Conservation (phyloP, 2,888 invertebrate genomes). For the Ligdia adustata region DNA sequence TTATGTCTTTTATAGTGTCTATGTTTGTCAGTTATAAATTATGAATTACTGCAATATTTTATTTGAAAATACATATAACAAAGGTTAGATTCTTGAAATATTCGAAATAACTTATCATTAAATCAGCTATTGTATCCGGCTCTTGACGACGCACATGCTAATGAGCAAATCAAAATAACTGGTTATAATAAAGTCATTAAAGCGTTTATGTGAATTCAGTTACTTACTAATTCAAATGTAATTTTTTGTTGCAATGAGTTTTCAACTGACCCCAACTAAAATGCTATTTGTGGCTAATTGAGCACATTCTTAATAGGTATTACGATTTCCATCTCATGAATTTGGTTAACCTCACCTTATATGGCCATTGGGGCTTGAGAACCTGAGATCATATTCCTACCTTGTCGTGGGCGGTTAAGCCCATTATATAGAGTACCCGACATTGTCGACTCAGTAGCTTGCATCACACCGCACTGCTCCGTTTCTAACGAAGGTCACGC, state of each 20-base stretch:
- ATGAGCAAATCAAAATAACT: neutral
- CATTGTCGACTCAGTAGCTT: conserved; percentile 27
- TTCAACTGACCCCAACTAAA: neutral
- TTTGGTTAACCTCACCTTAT: conserved; percentile 27
- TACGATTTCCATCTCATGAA: conserved; percentile 17
- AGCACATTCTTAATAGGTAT: conserved; percentile 12
- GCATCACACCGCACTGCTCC: conserved; percentile 35
- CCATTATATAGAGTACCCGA: conserved; percentile 29
- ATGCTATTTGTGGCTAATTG: conserved; percentile 7
- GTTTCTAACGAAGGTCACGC: conserved; percentile 36
- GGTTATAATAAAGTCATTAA: neutral
- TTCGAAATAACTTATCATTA: no score
- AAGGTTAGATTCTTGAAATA: no score
- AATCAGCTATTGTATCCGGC: no score
- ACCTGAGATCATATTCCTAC: conserved; percentile 15
- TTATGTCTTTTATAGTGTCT: no score
- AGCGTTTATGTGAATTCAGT: neutral
- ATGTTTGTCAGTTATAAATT: no score
- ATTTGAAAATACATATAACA: no score
- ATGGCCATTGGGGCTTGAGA: conserved; percentile 24
- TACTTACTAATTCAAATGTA: neutral
- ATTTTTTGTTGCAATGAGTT: neutral
- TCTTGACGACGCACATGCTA: neutral
- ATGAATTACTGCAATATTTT: no score
- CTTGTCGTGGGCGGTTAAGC: conserved; percentile 33